Evolutionary conservation across 2,797 vertebrate species (phyloP).

Genomic region (Parambassis ranga): DNA sequence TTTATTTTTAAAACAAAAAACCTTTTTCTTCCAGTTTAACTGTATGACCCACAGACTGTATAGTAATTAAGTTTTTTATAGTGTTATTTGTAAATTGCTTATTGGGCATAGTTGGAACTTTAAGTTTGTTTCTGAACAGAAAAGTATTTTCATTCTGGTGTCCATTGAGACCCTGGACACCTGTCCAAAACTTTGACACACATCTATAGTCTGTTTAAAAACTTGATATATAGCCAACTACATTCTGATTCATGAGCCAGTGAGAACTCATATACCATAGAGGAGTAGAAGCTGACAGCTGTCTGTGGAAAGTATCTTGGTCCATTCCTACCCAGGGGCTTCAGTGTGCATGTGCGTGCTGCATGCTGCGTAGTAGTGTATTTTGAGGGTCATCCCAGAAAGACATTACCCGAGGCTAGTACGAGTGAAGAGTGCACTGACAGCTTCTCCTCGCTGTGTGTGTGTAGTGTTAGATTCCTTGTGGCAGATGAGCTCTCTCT

Average conservation of each 20-base stretch:
- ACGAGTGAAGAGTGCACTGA: slow-evolving; percentile 51
- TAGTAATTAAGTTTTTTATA: slow-evolving; percentile 11
- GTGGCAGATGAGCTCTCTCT: slow-evolving; percentile 69
- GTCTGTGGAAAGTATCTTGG: slow-evolving; percentile 50
- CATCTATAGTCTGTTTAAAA: too few species aligned
- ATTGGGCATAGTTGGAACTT: neutral
- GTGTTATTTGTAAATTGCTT: slow-evolving; percentile 17
- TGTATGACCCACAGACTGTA: slow-evolving; percentile 26
- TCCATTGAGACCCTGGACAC: too few species aligned
- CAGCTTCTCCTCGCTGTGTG: slow-evolving; percentile 55
- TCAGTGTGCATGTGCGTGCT: slow-evolving; percentile 36
- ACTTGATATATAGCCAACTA: slow-evolving; percentile 9
- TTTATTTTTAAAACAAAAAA: neutral
- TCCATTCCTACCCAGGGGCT: slow-evolving; percentile 35
- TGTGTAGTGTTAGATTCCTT: slow-evolving; percentile 51
- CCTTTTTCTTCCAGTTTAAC: slow-evolving; percentile 19
- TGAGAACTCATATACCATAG: slow-evolving; percentile 6
- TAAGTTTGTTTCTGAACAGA: too few species aligned
- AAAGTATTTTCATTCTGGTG: neutral
- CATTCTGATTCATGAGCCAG: slow-evolving; percentile 7
- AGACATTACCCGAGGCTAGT: slow-evolving; percentile 50
- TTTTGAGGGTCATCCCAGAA: slow-evolving; percentile 67
- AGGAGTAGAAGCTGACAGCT: slow-evolving; percentile 60
- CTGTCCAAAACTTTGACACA: too few species aligned
- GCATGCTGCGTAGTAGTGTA: slow-evolving; percentile 53